Evolutionary conservation across 2,113 vertebrate species (phyloP), one percentile per base, ranked within the genome.

Genomic region (Megaptera novaeangliae): DNA sequence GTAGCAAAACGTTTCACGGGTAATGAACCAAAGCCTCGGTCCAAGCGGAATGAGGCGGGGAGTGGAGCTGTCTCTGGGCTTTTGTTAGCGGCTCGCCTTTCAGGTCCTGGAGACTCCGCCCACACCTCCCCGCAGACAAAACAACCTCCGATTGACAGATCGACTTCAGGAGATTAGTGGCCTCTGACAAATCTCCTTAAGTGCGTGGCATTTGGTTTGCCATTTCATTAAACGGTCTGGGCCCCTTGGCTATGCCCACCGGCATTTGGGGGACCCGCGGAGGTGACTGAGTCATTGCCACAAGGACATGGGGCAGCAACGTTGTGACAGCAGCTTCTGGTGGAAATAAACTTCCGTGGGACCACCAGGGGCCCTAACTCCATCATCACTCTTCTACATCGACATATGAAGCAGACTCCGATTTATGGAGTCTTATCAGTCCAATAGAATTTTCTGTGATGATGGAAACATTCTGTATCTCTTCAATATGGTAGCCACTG

Each of bases 61-160:
- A 93, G 68, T 0, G 1, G 83, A 75, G 59, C 95, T 95, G 96
- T 94, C 90, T 93, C 94, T 92, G 80, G 95, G 97, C 95, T n/a
- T 98, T 98, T 98, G 98, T 98, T 88, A 97, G 97, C 88, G 4
- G 97, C 96, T 97, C 98, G 98, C 66, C 10, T 98, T 98, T 98
- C 98, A 98, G 98, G 98, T 98, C 97, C 97, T 94, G 78, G 64
- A 81, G 75, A 69, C 98, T 98, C 98, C 98, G 59, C 99, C 98
- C 98, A 97, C 86, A 93, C 97, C 82, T 95, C 5, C 2, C 98
- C 39, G 97, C 98, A 99, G 98, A 99, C 99, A 98, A 99, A 99
- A 99, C 99, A 99, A 98, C 94, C 71, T 27, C 64, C 59, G 97
- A 98, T 77, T 98, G 98, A 99, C 98, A 98, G 98, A 52, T 97